Percentiles rank a stretch among this genome's conserved stretches.
phyloP scores from a whole-genome alignment of 2,113 vertebrate species.

The Burhinus bistriatus region DNA sequence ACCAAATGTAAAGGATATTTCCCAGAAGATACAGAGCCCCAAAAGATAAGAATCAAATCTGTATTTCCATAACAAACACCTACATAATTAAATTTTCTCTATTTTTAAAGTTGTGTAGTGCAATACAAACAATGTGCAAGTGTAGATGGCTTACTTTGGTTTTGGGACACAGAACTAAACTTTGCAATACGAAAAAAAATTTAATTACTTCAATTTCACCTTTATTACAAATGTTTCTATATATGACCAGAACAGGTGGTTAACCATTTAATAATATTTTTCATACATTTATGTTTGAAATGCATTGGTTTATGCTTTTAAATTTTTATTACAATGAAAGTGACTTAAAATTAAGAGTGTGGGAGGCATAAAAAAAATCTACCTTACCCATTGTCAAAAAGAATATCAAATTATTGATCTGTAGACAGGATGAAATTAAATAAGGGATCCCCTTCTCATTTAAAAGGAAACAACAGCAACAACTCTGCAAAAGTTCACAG shows the following conservation, averaged over 20 bases:
- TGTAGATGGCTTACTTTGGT: constrained; percentile 43
- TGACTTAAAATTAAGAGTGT: constrained; percentile 33
- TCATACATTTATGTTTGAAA: not conserved
- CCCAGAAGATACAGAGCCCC: not conserved
- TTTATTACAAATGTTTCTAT: not conserved
- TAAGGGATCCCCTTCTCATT: constrained; percentile 24
- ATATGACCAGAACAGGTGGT: not conserved
- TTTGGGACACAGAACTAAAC: constrained; percentile 26
- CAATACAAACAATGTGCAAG: constrained; percentile 30
- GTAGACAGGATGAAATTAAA: constrained; percentile 56
- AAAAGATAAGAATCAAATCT: not conserved
- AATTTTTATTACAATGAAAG: constrained; percentile 9
- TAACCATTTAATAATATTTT: not conserved
- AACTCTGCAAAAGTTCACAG: not conserved
- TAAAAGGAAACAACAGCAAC: constrained; percentile 15
- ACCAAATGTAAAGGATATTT: not conserved
- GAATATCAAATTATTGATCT: constrained; percentile 60
- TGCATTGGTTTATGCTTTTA: not conserved
- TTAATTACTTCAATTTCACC: constrained; percentile 29
- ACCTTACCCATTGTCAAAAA: constrained; percentile 11
- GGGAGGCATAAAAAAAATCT: not conserved
- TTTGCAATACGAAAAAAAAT: constrained; percentile 23
- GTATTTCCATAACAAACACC: constrained; percentile 20
- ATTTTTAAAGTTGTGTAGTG: not conserved
- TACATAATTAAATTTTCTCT: not conserved